Evolutionary conservation across 2,888 invertebrate genomes (phyloP).

Genomic region (Idaea biselata): DNA sequence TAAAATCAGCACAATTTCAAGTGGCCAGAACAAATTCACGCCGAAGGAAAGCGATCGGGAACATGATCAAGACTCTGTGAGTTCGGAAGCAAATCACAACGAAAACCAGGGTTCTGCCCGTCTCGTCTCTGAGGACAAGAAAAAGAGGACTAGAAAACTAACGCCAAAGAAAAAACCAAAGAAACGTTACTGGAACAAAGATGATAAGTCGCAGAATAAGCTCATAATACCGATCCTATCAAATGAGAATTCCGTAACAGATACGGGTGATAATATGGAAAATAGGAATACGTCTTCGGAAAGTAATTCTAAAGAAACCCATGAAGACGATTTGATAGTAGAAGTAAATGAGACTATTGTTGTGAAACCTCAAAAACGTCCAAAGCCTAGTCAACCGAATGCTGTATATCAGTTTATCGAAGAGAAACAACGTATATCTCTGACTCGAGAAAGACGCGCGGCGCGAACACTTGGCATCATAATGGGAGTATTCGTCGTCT

Average conservation of each 20-base stretch:
- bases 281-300: constrained; percentile 71
- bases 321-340: constrained; percentile 63
- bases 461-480: constrained; percentile 97
- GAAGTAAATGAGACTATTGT: constrained; percentile 51
- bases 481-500: constrained; percentile 98
- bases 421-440: constrained; percentile 93
- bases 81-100: constrained; percentile 90
- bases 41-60: constrained; percentile 80
- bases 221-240: constrained; percentile 72
- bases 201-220: constrained; percentile 71
- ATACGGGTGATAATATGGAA: constrained; percentile 60
- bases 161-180: constrained; percentile 78
- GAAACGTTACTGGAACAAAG: constrained; percentile 76
- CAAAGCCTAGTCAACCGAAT: constrained; percentile 67
- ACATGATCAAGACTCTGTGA: constrained; percentile 89
- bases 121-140: constrained; percentile 60
- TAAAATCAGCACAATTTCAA: constrained; percentile 85
- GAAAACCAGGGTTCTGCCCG: constrained; percentile 77
- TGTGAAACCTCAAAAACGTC: constrained; percentile 51
- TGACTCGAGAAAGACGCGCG: constrained; percentile 96
- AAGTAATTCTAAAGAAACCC: constrained; percentile 73
- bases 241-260: constrained; percentile 71
- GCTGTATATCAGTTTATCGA: constrained; percentile 93
- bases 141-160: constrained; percentile 59
- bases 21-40: constrained; percentile 62